Conservation (phyloP, 2,888 invertebrate genomes). For the Zygogramma bicolorata region DNA sequence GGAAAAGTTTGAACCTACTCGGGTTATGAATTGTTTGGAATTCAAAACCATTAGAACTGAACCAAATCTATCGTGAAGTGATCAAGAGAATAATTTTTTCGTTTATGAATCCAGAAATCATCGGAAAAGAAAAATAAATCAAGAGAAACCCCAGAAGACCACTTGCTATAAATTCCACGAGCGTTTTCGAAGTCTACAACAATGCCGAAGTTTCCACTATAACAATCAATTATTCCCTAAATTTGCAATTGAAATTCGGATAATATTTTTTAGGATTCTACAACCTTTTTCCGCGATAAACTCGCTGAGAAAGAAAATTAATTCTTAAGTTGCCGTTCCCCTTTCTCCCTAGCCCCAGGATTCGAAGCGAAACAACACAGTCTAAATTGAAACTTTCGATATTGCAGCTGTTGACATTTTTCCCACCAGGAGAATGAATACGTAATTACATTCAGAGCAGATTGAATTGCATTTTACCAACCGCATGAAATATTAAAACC, state of each 20-base stretch:
- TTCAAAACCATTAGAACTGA: too few species aligned
- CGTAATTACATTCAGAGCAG: slow-evolving; percentile 58
- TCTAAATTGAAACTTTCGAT: slow-evolving; percentile 57
- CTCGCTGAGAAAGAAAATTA: slow-evolving; percentile 49
- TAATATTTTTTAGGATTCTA: slow-evolving; percentile 44
- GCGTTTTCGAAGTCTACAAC: slow-evolving; percentile 31
- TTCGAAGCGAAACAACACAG: slow-evolving; percentile 50
- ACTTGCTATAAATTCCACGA: slow-evolving; percentile 29
- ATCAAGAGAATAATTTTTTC: too few species aligned
- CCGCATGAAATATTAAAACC: slow-evolving; percentile 48
- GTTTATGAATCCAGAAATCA: not conserved
- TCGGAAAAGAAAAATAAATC: slow-evolving; percentile 30
- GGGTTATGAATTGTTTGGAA: too few species aligned
- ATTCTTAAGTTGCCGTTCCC: slow-evolving; percentile 39
- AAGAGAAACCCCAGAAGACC: slow-evolving; percentile 16
- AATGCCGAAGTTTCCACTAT: slow-evolving; percentile 40
- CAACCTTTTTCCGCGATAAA: slow-evolving; percentile 50
- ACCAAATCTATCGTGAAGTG: too few species aligned
- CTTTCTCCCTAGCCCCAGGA: slow-evolving; percentile 48
- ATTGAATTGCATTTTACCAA: slow-evolving; percentile 55
- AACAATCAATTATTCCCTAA: slow-evolving; percentile 47
- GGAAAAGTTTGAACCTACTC: too few species aligned
- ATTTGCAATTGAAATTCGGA: slow-evolving; percentile 49
- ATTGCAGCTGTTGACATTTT: slow-evolving; percentile 60
- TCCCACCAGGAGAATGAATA: slow-evolving; percentile 58